Evolutionary conservation across 2,797 vertebrate species (phyloP).

Genomic region (Sebastes iracundus): DNA sequence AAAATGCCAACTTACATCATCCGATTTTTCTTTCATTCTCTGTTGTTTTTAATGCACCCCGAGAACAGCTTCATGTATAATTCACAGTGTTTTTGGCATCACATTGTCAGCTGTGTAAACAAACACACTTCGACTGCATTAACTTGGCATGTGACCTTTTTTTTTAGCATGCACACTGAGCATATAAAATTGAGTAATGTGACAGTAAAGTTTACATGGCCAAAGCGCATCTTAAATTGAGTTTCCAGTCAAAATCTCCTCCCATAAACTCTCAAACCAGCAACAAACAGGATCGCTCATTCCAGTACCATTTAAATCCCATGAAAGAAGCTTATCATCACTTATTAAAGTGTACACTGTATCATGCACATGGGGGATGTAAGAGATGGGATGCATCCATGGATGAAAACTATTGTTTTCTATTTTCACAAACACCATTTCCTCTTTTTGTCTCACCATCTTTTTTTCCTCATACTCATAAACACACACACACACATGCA

Average conservation of each 20-base stretch:
- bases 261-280: background rate
- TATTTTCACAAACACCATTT: slow-evolving; percentile 40
- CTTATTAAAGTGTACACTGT: slow-evolving; percentile 1
- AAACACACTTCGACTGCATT: background rate
- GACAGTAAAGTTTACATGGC: slow-evolving; percentile 7
- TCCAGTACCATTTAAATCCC: slow-evolving; percentile 3
- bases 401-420: slow-evolving; percentile 42
- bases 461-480: background rate
- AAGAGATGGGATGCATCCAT: slow-evolving; percentile 21
- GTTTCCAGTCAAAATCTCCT: background rate
- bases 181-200: slow-evolving; percentile 1
- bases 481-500: background rate
- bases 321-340: slow-evolving; percentile 18
- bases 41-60: slow-evolving; percentile 5
- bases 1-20: background rate
- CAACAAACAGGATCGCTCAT: background rate
- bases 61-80: slow-evolving; percentile 41
- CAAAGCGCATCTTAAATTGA: background rate
- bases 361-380: background rate
- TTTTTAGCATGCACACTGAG: background rate
- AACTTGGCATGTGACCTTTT: slow-evolving; percentile 29
- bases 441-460: slow-evolving; percentile 1
- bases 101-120: slow-evolving; percentile 17
- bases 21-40: background rate
- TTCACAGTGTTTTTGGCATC: slow-evolving; percentile 31